Evolutionary conservation across 2,888 invertebrate genomes (phyloP).

Genomic region (Tromatobia lineatoria): DNA sequence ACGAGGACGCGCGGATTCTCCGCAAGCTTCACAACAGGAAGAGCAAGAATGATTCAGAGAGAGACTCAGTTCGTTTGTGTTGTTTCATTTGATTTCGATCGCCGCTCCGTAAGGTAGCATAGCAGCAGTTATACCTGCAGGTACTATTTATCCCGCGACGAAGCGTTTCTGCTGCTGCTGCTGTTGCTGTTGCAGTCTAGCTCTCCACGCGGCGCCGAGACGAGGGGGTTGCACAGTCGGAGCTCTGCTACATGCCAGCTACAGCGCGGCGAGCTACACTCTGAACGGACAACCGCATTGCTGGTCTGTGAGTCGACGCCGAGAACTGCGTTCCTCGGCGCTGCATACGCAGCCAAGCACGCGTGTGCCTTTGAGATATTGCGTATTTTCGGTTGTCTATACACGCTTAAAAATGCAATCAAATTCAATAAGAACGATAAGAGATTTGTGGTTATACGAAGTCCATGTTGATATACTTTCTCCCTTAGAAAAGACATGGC

Average conservation of each 20-base stretch:
- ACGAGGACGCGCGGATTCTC: conserved; percentile 54
- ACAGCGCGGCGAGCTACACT: conserved; percentile 1
- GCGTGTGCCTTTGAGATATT: conserved; percentile 9
- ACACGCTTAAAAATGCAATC: too few relatives aligned
- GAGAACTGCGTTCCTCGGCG: not conserved
- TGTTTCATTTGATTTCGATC: conserved; percentile 80
- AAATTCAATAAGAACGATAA: too few relatives aligned
- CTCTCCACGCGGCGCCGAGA: conserved; percentile 2
- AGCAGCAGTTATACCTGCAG: conserved; percentile 6
- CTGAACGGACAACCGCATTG: conserved; percentile 79
- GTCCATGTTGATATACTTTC: too few relatives aligned
- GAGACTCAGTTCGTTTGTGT: conserved; percentile 43
- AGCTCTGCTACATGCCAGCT: conserved; percentile 1
- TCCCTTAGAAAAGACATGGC: too few relatives aligned
- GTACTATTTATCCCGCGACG: conserved; percentile 18
- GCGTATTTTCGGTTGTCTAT: not conserved
- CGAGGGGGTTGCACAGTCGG: conserved; percentile 28
- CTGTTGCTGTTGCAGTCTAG: conserved; percentile 21
- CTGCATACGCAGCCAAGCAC: not conserved
- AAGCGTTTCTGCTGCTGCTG: conserved; percentile 11
- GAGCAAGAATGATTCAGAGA: not conserved
- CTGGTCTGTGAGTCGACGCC: conserved; percentile 79
- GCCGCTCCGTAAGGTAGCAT: conserved; percentile 53
- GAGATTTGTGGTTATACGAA: too few relatives aligned
- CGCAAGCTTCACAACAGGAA: conserved; percentile 15